Percentiles rank a stretch among this genome's conserved stretches.
Evolutionary conservation across 92 coral and sea anemone species (phyloP).

Genomic region (Epizoanthus stellaris): DNA sequence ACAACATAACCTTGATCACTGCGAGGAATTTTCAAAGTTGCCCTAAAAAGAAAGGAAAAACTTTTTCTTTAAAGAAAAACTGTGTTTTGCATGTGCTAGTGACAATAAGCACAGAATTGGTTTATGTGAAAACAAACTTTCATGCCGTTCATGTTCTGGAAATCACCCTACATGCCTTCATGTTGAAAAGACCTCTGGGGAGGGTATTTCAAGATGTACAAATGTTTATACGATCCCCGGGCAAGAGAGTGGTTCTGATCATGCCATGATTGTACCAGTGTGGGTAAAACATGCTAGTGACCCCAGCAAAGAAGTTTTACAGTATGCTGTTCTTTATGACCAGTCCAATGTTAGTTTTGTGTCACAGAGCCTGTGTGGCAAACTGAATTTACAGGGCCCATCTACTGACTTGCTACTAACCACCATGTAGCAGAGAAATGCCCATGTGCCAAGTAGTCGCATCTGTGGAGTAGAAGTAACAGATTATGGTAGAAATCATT

Average conservation of each 20-base stretch:
- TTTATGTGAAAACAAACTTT: constrained; percentile 42
- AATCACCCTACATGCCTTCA: constrained; percentile 57
- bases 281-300: constrained; percentile 50
- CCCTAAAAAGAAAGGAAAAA: constrained; percentile 50
- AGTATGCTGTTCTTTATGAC: constrained; percentile 57
- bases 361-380: constrained; percentile 32
- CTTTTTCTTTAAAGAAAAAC: background rate
- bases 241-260: constrained; percentile 56
- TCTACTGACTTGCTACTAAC: constrained; percentile 34
- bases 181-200: constrained; percentile 27
- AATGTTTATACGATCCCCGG: too few relatives aligned
- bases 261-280: constrained; percentile 75
- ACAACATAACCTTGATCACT: constrained; percentile 44
- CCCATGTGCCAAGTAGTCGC: constrained; percentile 42
- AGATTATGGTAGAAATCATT: constrained; percentile 42
- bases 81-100: constrained; percentile 57
- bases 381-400: constrained; percentile 45
- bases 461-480: constrained; percentile 53
- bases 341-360: constrained; percentile 42
- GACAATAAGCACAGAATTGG: constrained; percentile 46
- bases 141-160: constrained; percentile 48
- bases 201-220: constrained; percentile 11
- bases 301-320: constrained; percentile 43
- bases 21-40: constrained; percentile 47
- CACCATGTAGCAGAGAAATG: constrained; percentile 59